Base-by-base conservation (phyloP, 1,140 invertebrate species). In the Drosophila repleta region DNA sequence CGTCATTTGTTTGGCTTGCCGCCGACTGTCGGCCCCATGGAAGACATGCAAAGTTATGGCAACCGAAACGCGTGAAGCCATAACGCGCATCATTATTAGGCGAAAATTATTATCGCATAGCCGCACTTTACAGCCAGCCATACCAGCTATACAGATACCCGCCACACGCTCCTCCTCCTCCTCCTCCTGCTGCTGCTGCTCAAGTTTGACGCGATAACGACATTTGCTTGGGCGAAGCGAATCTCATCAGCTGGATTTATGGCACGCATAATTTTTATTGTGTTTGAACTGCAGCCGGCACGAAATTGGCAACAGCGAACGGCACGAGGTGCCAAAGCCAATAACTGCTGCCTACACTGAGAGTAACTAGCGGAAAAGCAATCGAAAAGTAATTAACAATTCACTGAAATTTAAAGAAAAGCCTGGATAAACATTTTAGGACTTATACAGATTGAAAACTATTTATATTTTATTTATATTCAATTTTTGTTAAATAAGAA, bases 231-330 rank as follows among this genome's bases (percentile, higher is more conserved):
- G 58, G 49, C 48, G 71, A 87, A 88, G 49, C 52, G 71, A 87
- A 87, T 87, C 83, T 87, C 83, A 87, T 87, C 83, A 82, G 67
- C 70, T 65, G 83, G 83, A 87, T 87, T 87, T 87, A 87, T 87
- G 83, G 81, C 83, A 87, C 83, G 83, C 83, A 83, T 88, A 87
- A 87, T 87, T 85, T 87, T 87, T 87, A 87, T 87, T 88, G 83
- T 87, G 79, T 87, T 87, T 87, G 83, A 87, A 87, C 83, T 88
- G 83, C 72, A 83, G 57, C 69, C 71, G 57, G 49, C 64, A 52
- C 67, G 45, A 79, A 85, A 76, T 76, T 72, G 64, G 72, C 80
- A 79, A 70, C 32, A 35, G 32, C 39, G 24, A 64, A 53, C 55
- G 64, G 39, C 39, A 53, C 32, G 53, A 69, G 58, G 65, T 74